Evolutionary conservation across 2,113 vertebrate genomes (phyloP), one percentile per base, ranked within the genome.

Genomic region (Muntiacus reevesi): DNA sequence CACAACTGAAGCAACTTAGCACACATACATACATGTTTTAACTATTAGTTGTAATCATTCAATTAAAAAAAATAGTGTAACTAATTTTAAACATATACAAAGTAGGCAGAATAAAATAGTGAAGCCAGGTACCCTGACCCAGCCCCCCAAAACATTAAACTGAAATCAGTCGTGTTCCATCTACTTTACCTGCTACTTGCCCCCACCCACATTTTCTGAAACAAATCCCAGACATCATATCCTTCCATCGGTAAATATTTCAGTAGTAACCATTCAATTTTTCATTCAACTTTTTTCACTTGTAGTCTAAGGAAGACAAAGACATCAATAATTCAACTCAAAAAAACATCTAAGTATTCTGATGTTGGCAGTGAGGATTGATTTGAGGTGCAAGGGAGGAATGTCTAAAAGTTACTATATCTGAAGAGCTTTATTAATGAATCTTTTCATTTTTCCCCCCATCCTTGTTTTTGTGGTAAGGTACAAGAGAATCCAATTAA

Each of bases 311-410:
- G n/a, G 88, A 97, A 95, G 59, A 95, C 88, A 97, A 95, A 96
- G 76, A 57, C 81, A 98, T 98, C 84, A 96, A 95, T 98, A 97
- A 97, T 98, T 97, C 96, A 97, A 85, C 67, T 91, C 19, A 78
- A 89, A 94, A 88, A 59, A 57, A 87, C 57, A 82, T 76, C 64
- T 88, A 90, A 94, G 74, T 82, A 64, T 94, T 86, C 91, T 59
- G 52, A 81, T 74, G 16, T 82, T 95, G 88, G 88, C 94, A 95
- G 30, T 55, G 21, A 96, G 87, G 3, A 57, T 25, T 67, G 52
- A 90, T 85, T 27, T 33, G 79, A 7, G 50, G 28, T 2, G 6
- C 12, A 45, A 47, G 12, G 4, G 67, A 95, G 30, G 33, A 90
- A 15, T 60, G 45, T 28, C 13, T 82, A 87, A 93, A 89, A 96